A percentile compares a stretch with the other conserved stretches of the same genome.
Evolutionary conservation across 2,888 invertebrate genomes (phyloP).

Genomic region (Pseudoips prasinana): DNA sequence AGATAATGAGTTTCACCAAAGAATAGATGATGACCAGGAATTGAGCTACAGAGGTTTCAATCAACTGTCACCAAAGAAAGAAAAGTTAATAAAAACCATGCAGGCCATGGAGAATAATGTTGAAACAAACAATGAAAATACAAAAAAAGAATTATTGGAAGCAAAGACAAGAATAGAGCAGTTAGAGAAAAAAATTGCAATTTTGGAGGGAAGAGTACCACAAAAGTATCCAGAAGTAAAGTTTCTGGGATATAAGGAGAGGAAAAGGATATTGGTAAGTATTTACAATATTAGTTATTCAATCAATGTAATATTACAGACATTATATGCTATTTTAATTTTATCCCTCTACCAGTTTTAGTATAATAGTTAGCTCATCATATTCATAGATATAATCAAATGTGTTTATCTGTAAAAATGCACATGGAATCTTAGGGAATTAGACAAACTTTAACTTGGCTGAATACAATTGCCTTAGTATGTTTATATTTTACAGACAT

Average conservation of each 20-base stretch:
- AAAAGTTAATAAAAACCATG: constrained; percentile 32
- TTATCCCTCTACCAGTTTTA: no score
- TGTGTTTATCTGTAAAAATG: no score
- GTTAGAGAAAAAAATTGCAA: constrained; percentile 87
- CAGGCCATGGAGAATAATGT: constrained; percentile 43
- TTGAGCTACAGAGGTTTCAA: constrained; percentile 53
- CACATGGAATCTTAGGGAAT: no score
- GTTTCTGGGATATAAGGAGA: constrained; percentile 94
- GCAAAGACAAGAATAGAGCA: constrained; percentile 84
- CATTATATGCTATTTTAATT: neutral
- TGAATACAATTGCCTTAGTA: no score
- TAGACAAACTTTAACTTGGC: no score
- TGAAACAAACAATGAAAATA: constrained; percentile 45
- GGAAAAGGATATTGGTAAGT: constrained; percentile 94
- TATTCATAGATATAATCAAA: no score
- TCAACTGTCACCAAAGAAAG: constrained; percentile 47
- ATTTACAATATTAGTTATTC: neutral
- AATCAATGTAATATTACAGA: neutral
- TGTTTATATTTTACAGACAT: no score
- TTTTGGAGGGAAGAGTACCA: constrained; percentile 87
- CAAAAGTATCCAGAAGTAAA: constrained; percentile 95
- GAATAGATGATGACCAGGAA: constrained; percentile 45
- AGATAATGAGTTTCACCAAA: constrained; percentile 41
- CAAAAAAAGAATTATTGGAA: constrained; percentile 79
- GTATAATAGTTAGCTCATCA: no score